These are phyloP conservation scores for Electrophaes corylata DNA, from an alignment of 2,888 invertebrate species.

Conservation along the genomic window DNA sequence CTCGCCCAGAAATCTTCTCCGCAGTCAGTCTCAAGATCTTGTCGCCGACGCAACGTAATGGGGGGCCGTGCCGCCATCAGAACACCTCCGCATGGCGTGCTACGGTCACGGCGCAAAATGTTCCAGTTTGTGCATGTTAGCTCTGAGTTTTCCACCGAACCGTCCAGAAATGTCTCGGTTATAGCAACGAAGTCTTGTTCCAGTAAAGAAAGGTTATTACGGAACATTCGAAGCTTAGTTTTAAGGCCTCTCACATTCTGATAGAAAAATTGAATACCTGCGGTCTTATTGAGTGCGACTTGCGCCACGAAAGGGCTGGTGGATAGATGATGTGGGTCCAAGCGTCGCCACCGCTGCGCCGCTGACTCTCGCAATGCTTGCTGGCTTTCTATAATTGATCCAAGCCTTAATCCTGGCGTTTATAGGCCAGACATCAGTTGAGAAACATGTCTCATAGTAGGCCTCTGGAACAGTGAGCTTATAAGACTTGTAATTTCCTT, in stretches of 20 bases:
- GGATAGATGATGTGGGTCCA: background rate
- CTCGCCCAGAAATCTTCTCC: no score
- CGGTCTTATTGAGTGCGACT: background rate
- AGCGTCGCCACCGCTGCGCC: no score
- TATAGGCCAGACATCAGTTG: constrained; percentile 1
- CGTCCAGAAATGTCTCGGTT: no score
- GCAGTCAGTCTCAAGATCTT: no score
- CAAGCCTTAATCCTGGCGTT: constrained; percentile 24
- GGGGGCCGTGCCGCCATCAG: no score
- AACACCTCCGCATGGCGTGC: no score
- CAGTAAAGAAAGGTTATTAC: background rate
- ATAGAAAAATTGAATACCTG: background rate
- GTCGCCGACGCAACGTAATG: no score
- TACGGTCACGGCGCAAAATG: no score
- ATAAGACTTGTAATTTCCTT: constrained; percentile 31
- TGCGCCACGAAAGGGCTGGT: constrained; percentile 17
- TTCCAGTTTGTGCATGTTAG: no score
- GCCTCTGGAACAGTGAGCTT: constrained; percentile 6
- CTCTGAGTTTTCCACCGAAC: no score
- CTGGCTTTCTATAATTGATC: constrained; percentile 7
- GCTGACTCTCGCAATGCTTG: background rate
- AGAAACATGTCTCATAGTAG: constrained; percentile 1
- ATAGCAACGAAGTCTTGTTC: no score
- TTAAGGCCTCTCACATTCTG: constrained; percentile 12
- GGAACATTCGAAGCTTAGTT: background rate